A percentile compares a stretch with the other conserved stretches of the same genome.
These are phyloP conservation scores for Pomatostomus ruficeps DNA, from an alignment of 2,113 vertebrate genomes.

Conservation along the genomic window DNA sequence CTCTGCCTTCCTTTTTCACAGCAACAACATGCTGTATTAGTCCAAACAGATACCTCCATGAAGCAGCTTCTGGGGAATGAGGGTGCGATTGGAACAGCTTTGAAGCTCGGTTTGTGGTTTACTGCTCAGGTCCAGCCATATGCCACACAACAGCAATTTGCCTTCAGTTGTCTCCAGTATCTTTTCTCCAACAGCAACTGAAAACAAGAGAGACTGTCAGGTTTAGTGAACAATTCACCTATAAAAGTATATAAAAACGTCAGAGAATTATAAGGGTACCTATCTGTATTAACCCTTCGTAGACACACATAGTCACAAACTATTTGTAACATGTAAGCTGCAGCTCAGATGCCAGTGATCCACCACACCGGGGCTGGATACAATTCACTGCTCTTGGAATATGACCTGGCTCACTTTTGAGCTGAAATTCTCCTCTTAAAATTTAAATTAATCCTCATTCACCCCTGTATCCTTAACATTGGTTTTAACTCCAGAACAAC, in stretches of 20 bases:
- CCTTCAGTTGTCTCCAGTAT: background rate
- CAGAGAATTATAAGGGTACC: background rate
- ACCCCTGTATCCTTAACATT: background rate
- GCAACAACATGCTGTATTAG: background rate
- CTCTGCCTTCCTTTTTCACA: background rate
- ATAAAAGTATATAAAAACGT: background rate
- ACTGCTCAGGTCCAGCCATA: background rate
- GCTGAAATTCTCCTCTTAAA: background rate
- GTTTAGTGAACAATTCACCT: background rate
- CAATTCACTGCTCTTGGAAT: background rate
- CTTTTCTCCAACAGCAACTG: background rate
- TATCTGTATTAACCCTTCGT: background rate
- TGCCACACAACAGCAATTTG: background rate
- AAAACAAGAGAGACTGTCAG: background rate
- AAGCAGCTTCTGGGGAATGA: background rate
- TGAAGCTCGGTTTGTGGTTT: background rate
- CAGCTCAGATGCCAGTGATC: background rate
- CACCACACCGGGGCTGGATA: background rate
- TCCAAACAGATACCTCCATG: background rate
- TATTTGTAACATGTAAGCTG: background rate
- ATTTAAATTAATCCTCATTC: background rate
- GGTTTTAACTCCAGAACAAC: background rate
- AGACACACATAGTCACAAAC: background rate
- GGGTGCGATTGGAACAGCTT: background rate
- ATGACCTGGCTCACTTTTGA: background rate